phyloP scores from a whole-genome alignment of 2,113 vertebrate species.

The Prinia subflava region DNA sequence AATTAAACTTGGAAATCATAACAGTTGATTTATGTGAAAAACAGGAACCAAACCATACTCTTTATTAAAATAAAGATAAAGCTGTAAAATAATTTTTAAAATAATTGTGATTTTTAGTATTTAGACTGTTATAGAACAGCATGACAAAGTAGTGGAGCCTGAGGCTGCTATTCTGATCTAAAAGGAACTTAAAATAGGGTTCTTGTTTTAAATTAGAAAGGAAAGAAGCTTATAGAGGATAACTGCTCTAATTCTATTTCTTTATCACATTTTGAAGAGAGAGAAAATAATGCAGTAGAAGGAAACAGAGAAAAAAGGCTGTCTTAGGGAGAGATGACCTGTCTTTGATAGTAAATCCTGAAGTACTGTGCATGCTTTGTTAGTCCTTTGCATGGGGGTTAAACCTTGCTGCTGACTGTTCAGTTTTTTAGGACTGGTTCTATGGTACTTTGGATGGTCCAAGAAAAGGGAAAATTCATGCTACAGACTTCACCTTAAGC shows the following conservation, averaged over 20 bases:
- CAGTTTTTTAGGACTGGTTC: background rate
- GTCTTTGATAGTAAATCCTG: background rate
- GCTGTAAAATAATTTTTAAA: background rate
- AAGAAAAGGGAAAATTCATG: background rate
- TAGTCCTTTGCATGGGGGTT: background rate
- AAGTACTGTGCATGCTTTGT: background rate
- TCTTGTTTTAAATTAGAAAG: background rate
- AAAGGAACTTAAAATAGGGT: background rate
- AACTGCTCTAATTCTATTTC: background rate
- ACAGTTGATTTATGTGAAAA: slow-evolving; percentile 51
- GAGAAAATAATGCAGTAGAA: background rate
- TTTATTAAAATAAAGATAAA: slow-evolving; percentile 11
- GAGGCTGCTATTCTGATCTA: background rate
- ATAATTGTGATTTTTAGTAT: background rate
- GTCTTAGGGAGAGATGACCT: background rate
- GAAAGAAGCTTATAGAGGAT: background rate
- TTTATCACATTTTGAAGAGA: background rate
- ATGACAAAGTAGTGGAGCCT: background rate
- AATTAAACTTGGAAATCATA: slow-evolving; percentile 43
- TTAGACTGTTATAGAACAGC: background rate
- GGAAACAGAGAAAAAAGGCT: background rate
- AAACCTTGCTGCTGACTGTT: background rate
- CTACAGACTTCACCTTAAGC: background rate
- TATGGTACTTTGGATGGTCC: background rate
- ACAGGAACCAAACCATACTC: background rate